Evolutionary conservation across 2,888 invertebrate species (phyloP).

Genomic region (Scaptomyza cyrtandrae): DNA sequence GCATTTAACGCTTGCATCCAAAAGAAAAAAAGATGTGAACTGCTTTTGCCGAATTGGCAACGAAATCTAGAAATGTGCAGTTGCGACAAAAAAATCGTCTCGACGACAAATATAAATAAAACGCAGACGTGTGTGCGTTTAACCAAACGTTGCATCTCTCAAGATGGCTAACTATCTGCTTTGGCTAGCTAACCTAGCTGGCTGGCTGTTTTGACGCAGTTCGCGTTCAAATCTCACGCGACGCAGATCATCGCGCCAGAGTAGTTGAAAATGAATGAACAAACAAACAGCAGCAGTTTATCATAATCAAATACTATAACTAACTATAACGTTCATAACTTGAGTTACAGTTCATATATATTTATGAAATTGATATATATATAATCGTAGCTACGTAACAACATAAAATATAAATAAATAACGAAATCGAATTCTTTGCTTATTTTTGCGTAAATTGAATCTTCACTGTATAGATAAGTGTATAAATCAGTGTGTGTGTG

Average conservation of each 20-base stretch:
- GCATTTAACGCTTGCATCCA: neutral
- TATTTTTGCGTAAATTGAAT: no score
- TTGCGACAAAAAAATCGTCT: conserved; percentile 15
- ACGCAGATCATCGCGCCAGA: conserved; percentile 61
- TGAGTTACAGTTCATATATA: no score
- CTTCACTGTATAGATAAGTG: neutral
- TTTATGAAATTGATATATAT: no score
- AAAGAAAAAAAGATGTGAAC: neutral
- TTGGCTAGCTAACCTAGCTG: conserved; percentile 42
- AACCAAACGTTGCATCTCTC: neutral
- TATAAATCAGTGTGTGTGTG: neutral
- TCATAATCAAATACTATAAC: no score
- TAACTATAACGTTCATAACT: no score
- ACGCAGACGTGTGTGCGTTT: conserved; percentile 37
- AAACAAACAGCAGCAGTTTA: no score
- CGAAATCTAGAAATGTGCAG: conserved; percentile 7
- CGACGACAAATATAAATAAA: conserved; percentile 58
- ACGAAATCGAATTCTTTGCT: no score
- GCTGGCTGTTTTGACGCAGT: conserved; percentile 60
- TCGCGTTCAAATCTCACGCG: conserved; percentile 72
- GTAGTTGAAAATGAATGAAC: no score
- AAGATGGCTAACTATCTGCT: conserved; percentile 14
- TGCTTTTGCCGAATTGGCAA: conserved; percentile 38
- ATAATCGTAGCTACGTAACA: no score
- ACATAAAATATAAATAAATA: no score